Percentiles rank a stretch among this genome's conserved stretches.
Evolutionary conservation across 1,140 invertebrate species (phyloP).

Genomic region (Lepidurus apus): DNA sequence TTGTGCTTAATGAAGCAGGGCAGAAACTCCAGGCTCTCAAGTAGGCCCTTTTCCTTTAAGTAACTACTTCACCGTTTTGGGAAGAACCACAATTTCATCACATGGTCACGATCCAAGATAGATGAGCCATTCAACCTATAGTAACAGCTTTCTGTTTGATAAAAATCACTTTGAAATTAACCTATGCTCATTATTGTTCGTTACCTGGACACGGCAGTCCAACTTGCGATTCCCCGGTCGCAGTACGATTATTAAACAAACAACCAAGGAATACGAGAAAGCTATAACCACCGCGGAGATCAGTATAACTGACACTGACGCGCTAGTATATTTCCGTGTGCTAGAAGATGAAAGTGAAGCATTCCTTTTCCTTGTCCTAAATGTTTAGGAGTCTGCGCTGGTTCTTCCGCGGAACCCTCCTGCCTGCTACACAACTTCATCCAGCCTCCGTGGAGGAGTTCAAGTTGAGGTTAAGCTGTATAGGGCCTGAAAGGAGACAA

Average conservation of each 20-base stretch:
- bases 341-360: not conserved
- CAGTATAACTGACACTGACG: not conserved
- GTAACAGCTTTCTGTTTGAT: no score
- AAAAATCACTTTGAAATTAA: not conserved
- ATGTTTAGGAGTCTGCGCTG: not conserved
- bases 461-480: conserved; percentile 4
- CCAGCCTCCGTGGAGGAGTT: not conserved
- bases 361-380: not conserved
- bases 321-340: not conserved
- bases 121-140: not conserved
- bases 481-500: not conserved
- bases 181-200: not conserved
- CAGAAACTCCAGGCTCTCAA: not conserved
- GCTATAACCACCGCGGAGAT: no score
- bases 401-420: not conserved
- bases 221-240: no score
- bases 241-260: no score
- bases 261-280: no score
- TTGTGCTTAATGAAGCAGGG: conserved; percentile 10
- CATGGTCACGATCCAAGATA: not conserved
- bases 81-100: not conserved
- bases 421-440: not conserved
- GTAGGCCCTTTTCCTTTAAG: not conserved
- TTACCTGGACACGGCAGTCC: not conserved
- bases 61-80: not conserved